Evolutionary conservation across 2,888 invertebrate genomes (phyloP).

Genomic region (Palloptera scutellata): DNA sequence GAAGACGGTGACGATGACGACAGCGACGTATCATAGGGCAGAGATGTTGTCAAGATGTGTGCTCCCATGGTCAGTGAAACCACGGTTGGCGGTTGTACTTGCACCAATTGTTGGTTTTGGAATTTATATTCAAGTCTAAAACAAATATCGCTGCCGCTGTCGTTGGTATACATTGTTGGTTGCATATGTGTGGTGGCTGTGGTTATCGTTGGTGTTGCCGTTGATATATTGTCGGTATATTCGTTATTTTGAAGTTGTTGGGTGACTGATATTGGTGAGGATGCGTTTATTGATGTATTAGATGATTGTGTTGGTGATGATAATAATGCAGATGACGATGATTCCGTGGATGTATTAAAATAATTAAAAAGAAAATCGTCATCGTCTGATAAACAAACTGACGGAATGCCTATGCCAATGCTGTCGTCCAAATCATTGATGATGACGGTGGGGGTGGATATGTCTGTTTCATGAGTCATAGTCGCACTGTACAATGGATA

Average conservation of each 20-base stretch:
- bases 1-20: conserved; percentile 22
- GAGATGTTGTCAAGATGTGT: conserved; percentile 32
- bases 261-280: conserved; percentile 14
- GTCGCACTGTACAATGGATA: conserved; percentile 38
- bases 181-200: conserved; percentile 35
- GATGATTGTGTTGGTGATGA: conserved; percentile 27
- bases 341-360: conserved; percentile 42
- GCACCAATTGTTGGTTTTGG: conserved; percentile 60
- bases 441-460: conserved; percentile 28
- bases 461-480: conserved; percentile 36
- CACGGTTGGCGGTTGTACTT: conserved; percentile 59
- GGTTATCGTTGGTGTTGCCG: conserved; percentile 36
- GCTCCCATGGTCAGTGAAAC: conserved; percentile 46
- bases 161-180: conserved; percentile 21
- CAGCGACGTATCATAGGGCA: conserved; percentile 29
- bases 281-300: conserved; percentile 31
- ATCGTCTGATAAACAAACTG: conserved; percentile 19
- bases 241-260: conserved; percentile 16
- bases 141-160: conserved; percentile 44
- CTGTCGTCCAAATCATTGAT: not conserved
- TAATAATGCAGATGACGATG: conserved; percentile 40
- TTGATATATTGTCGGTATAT: conserved; percentile 21
- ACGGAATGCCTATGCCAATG: not conserved
- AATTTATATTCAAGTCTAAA: conserved; percentile 61
- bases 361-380: conserved; percentile 46